Conservation (phyloP, 2,797 vertebrate genomes). For the Nasua narica region DNA sequence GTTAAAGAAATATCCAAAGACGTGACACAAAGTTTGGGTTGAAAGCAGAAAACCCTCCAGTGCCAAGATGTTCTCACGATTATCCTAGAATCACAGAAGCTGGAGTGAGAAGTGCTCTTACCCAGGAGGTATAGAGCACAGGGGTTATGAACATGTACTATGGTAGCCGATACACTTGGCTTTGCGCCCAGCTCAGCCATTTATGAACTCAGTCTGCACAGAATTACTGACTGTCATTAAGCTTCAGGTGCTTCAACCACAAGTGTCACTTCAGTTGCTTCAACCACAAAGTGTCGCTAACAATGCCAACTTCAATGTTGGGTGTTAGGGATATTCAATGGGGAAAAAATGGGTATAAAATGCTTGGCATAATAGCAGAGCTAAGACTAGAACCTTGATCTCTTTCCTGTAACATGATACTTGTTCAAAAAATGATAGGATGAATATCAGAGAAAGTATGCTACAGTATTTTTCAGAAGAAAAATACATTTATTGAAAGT, state of each 20-base stretch:
- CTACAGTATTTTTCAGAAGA: not conserved
- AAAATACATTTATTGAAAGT: not conserved
- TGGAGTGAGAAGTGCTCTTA: not conserved
- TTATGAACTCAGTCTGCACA: not conserved
- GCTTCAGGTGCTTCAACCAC: not conserved
- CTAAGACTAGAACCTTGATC: not conserved
- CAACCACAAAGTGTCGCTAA: not conserved
- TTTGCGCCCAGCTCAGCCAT: too few relatives aligned
- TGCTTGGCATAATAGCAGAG: not conserved
- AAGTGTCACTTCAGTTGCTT: not conserved
- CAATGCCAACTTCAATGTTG: not conserved
- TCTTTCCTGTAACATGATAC: not conserved
- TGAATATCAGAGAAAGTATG: not conserved
- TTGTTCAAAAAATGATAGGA: not conserved
- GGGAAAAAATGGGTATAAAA: not conserved
- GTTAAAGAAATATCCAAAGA: not conserved
- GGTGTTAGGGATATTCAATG: not conserved
- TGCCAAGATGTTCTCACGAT: accelerated
- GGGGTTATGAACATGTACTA: accelerated
- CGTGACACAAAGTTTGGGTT: not conserved
- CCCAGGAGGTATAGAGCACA: accelerated
- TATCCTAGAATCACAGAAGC: not conserved
- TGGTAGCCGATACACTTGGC: not conserved
- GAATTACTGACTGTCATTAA: not conserved
- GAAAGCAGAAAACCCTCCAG: not conserved